phyloP scores from a whole-genome alignment of 2,797 vertebrate species.

The Harpagifer antarcticus region DNA sequence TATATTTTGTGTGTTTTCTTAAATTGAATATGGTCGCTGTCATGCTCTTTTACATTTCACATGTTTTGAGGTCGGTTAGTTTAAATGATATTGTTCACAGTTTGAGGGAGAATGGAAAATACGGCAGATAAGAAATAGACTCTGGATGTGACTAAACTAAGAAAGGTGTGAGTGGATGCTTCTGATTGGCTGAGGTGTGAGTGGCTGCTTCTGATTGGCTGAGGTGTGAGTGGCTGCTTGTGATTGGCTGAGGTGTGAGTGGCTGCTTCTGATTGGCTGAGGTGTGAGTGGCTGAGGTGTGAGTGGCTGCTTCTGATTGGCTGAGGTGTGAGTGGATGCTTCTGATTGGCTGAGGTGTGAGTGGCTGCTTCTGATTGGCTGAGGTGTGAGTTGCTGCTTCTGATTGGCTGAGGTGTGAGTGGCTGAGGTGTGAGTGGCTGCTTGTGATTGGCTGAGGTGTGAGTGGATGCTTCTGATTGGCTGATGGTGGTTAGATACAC shows the following conservation, averaged over 20 bases:
- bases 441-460: slow-evolving; percentile 66
- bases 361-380: no score
- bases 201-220: no score
- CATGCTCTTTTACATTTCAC: slow-evolving; percentile 17
- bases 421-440: slow-evolving; percentile 60
- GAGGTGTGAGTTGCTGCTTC: no score
- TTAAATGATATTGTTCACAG: slow-evolving; percentile 17
- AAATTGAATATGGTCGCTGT: slow-evolving; percentile 32
- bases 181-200: no score
- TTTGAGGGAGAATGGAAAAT: slow-evolving; percentile 4
- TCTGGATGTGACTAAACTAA: not conserved
- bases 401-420: slow-evolving; percentile 75
- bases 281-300: no score
- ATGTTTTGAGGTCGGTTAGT: slow-evolving; percentile 10
- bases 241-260: no score
- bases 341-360: no score
- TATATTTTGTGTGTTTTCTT: slow-evolving; percentile 27
- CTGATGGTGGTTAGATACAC: slow-evolving; percentile 73
- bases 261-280: no score
- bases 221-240: no score
- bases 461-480: slow-evolving; percentile 73
- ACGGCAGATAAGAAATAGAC: not conserved
- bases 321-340: slow-evolving; percentile 54
- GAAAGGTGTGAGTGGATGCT: no score
- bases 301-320: slow-evolving; percentile 50